Evolutionary conservation across 1,140 invertebrate species (phyloP).

Genomic region (Chymomyza costata): DNA sequence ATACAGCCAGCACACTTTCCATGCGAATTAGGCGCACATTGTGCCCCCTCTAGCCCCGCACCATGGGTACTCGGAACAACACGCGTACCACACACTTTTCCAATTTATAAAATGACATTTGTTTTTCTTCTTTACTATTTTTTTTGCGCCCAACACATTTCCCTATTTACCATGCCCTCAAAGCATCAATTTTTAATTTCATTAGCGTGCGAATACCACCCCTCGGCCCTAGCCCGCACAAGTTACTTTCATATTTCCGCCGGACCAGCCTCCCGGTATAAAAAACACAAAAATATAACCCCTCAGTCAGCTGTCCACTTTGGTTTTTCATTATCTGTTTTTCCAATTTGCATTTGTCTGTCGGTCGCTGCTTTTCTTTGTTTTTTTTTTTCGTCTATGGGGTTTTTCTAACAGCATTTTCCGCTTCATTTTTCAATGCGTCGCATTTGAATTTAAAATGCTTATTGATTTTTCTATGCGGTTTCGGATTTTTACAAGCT

Average conservation of each 20-base stretch:
- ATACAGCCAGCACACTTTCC: constrained; percentile 28
- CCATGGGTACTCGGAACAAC: not conserved
- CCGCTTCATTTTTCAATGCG: constrained; percentile 55
- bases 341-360: constrained; percentile 64
- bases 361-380: no score
- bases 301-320: no score
- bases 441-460: constrained; percentile 70
- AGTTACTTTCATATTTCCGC: not conserved
- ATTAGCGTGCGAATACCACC: constrained; percentile 60
- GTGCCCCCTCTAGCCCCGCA: not conserved
- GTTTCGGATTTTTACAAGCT: no score
- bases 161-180: constrained; percentile 38
- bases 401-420: constrained; percentile 39
- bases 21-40: not conserved
- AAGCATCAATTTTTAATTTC: constrained; percentile 73
- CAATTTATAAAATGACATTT: constrained; percentile 73
- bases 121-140: constrained; percentile 28
- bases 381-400: constrained; percentile 18
- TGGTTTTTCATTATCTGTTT: constrained; percentile 67
- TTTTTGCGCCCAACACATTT: constrained; percentile 6
- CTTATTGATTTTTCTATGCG: constrained; percentile 54
- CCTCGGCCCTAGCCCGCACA: constrained; percentile 13
- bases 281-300: no score
- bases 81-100: constrained; percentile 32
- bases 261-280: constrained; percentile 22